Evolutionary conservation across 2,113 vertebrate species (phyloP).

Genomic region (Catharus fuscescens): DNA sequence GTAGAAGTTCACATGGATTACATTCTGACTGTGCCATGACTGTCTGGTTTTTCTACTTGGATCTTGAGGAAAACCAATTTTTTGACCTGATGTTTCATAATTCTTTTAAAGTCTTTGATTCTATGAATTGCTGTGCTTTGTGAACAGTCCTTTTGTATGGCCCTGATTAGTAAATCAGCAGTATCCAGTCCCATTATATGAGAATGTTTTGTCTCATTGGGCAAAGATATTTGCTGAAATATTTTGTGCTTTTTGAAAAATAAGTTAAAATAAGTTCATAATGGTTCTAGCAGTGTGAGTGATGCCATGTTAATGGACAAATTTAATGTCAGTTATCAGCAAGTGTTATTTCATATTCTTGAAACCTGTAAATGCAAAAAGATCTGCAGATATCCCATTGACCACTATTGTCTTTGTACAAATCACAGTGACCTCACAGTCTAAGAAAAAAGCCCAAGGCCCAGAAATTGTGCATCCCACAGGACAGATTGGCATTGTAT

Average conservation of each 20-base stretch:
- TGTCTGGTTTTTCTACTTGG: neutral
- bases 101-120: neutral
- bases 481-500: neutral
- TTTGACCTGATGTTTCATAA: neutral
- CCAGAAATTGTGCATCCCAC: neutral
- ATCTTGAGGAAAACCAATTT: neutral
- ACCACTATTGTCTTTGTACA: neutral
- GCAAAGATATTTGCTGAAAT: neutral
- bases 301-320: neutral
- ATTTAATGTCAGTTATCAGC: neutral
- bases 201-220: neutral
- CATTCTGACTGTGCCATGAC: neutral
- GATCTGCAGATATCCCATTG: neutral
- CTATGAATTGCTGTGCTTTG: neutral
- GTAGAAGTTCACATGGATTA: neutral
- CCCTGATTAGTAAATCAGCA: neutral
- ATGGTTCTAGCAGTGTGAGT: neutral
- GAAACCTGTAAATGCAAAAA: neutral
- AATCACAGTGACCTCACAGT: neutral
- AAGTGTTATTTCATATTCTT: neutral
- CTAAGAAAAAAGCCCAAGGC: neutral
- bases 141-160: neutral
- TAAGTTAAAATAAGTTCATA: neutral
- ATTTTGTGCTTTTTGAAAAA: neutral
- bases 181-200: fast-evolving